These are phyloP conservation scores for Macrosteles quadrilineatus DNA, from an alignment of 1,140 invertebrate genomes.

Conservation along the genomic window DNA sequence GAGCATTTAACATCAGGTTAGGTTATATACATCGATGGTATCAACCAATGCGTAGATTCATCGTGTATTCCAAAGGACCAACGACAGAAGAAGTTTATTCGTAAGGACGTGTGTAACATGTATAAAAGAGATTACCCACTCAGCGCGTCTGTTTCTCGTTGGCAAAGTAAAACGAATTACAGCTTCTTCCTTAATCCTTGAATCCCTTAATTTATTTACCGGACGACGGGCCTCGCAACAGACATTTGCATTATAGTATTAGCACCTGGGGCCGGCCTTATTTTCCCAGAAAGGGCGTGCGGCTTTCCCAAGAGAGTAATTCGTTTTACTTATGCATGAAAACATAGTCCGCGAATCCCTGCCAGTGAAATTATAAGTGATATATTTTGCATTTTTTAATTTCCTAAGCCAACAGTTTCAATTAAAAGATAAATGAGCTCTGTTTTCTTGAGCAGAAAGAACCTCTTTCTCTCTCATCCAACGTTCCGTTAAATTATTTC, in stretches of 20 bases:
- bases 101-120: too few relatives aligned
- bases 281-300: constrained; percentile 2
- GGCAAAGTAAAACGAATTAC: constrained; percentile 22
- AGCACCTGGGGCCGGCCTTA: constrained; percentile 7
- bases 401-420: constrained; percentile 14
- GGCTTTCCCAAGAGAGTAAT: constrained; percentile 13
- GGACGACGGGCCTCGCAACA: not conserved
- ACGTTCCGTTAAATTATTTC: too few relatives aligned
- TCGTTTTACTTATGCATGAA: constrained; percentile 25
- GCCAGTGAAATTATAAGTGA: constrained; percentile 11
- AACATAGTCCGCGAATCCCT: constrained; percentile 1
- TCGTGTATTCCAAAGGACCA: too few relatives aligned
- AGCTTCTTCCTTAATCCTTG: constrained; percentile 23
- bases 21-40: too few relatives aligned
- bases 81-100: too few relatives aligned
- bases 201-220: constrained; percentile 24
- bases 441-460: not conserved
- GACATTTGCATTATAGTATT: constrained; percentile 27
- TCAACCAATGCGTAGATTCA: too few relatives aligned
- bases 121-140: too few relatives aligned
- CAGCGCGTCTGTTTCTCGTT: not conserved
- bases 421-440: constrained; percentile 15
- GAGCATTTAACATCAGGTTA: too few relatives aligned
- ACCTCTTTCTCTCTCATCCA: too few relatives aligned
- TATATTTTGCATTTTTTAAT: constrained; percentile 20